Percentiles rank a stretch among this genome's conserved stretches.
Evolutionary conservation across 1,140 invertebrate genomes (phyloP).

Genomic region (Drosophila sp.): DNA sequence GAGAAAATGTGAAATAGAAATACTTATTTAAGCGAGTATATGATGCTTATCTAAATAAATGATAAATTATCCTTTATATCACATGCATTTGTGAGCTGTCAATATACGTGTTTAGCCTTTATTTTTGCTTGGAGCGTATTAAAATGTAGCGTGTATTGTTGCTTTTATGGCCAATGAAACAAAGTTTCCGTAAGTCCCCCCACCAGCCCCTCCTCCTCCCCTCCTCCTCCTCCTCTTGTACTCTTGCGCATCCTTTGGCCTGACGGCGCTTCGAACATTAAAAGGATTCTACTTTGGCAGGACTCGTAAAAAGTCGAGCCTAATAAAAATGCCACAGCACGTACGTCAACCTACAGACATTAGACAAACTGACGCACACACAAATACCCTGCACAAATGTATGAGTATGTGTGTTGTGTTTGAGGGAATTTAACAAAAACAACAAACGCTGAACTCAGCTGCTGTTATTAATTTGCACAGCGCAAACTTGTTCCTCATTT

Average conservation of each 20-base stretch:
- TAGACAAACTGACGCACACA: slow-evolving; percentile 58
- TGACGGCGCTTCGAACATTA: slow-evolving; percentile 48
- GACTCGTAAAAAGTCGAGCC: slow-evolving; percentile 72
- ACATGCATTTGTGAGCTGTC: neutral
- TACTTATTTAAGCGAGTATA: neutral
- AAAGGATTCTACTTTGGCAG: slow-evolving; percentile 49
- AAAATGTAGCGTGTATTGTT: slow-evolving; percentile 49
- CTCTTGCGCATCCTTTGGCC: neutral
- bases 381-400: slow-evolving; percentile 6
- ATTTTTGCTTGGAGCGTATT: slow-evolving; percentile 26
- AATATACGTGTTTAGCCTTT: slow-evolving; percentile 4
- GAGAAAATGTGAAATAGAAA: neutral
- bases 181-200: slow-evolving; percentile 17
- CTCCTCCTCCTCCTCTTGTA: neutral
- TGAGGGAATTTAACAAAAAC: slow-evolving; percentile 9
- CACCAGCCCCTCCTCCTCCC: too few relatives aligned
- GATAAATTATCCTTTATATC: slow-evolving; percentile 1
- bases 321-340: slow-evolving; percentile 83
- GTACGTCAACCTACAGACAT: slow-evolving; percentile 79
- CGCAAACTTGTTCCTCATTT: slow-evolving; percentile 71
- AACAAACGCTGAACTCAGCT: slow-evolving; percentile 43
- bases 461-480: slow-evolving; percentile 77
- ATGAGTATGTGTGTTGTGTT: slow-evolving; percentile 17
- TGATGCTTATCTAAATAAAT: neutral
- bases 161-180: slow-evolving; percentile 75